Evolutionary conservation across 2,888 invertebrate genomes (phyloP).

Genomic region (Sepiola atlantica): DNA sequence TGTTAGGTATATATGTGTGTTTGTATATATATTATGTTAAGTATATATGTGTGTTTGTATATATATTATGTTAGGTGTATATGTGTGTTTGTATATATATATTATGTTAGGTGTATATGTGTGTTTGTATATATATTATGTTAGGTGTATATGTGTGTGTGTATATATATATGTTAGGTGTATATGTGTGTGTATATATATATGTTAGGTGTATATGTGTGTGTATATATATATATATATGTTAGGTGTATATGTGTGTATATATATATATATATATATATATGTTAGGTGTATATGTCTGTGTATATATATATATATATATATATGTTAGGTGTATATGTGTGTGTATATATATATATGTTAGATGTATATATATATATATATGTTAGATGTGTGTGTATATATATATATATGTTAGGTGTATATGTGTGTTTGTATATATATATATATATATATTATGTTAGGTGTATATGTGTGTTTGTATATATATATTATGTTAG

Average conservation of each 20-base stretch:
- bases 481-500: not conserved
- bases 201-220: not conserved
- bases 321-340: not conserved
- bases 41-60: not conserved
- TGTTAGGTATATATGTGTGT: not conserved
- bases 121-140: not conserved
- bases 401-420: not conserved
- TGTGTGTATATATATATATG: not conserved
- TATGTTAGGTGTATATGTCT: too few relatives aligned
- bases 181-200: not conserved
- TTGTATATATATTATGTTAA: not conserved
- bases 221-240: not conserved
- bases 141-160: not conserved
- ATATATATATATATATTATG: not conserved
- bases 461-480: not conserved
- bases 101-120: not conserved
- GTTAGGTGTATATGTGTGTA: not conserved
- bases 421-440: not conserved
- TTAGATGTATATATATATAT: not conserved
- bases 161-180: not conserved
- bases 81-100: not conserved
- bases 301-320: not conserved
- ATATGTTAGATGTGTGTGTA: not conserved
- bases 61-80: not conserved
- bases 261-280: not conserved